These are phyloP conservation scores for Metopia argyrocephala DNA, from an alignment of 2,888 invertebrate genomes.

Conservation along the genomic window DNA sequence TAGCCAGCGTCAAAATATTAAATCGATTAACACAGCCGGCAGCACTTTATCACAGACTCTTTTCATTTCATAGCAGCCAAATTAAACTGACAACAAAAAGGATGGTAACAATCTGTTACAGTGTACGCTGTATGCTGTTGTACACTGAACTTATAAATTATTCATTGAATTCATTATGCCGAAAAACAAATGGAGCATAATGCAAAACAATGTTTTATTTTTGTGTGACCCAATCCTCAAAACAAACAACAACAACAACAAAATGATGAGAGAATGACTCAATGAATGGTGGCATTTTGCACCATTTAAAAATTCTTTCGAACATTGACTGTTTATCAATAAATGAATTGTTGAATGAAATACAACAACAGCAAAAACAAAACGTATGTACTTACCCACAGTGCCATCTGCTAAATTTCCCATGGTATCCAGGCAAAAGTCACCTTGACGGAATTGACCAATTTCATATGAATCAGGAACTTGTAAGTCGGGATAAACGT, in stretches of 20 bases:
- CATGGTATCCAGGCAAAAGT: constrained; percentile 94
- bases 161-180: constrained; percentile 19
- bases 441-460: constrained; percentile 87
- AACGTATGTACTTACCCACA: constrained; percentile 81
- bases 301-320: too few relatives aligned
- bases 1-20: not conserved
- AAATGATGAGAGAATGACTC: too few relatives aligned
- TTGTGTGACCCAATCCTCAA: too few relatives aligned
- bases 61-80: not conserved
- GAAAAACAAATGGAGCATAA: not conserved
- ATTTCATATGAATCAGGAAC: constrained; percentile 82
- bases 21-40: constrained; percentile 24
- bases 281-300: too few relatives aligned
- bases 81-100: not conserved
- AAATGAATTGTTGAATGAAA: too few relatives aligned
- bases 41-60: not conserved
- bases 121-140: not conserved
- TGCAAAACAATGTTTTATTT: too few relatives aligned
- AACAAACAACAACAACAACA: too few relatives aligned
- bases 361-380: not conserved
- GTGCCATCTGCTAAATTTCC: constrained; percentile 92
- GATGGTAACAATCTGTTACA: constrained; percentile 9
- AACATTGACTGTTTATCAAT: too few relatives aligned
- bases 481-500: constrained; percentile 94
- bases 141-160: constrained; percentile 2